Evolutionary conservation across 2,797 vertebrate genomes (phyloP), one percentile per base, ranked within the genome.

Genomic region (Pteropus rufus): DNA sequence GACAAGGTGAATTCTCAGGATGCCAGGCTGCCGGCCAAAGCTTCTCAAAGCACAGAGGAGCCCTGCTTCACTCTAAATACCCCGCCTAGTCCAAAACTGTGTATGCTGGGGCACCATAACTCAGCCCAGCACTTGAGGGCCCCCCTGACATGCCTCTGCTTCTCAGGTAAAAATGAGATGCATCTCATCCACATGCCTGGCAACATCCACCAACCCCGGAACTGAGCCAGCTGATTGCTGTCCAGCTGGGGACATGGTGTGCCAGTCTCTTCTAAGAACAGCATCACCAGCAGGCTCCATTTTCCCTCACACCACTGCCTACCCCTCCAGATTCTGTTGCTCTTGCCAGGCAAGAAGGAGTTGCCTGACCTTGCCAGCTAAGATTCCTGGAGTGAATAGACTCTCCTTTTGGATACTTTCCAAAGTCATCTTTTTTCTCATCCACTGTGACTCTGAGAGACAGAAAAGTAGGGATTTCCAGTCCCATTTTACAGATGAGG

Each of bases 181-280:
- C 3, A 23, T 44, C 56, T 93, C 19, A 3, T 70, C 62, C 36
- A 64, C 34, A 49, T 72, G 34, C 87, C 82, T 94, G 87, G 81
- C 65, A 88, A 65, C 56, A 77, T 67, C 81, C 54, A 56, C 64
- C 58, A 75, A 36, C 21, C 80, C 46, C 89, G 15, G 26, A 90
- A 93, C 73, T 34, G 89, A 79, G 80, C 89, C 87, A 96, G 94
- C 72, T 94, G 82, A 90, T 82, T 84, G 26, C 54, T 46, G 91
- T 91, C 82, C 82, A 94, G 91, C 93, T 87, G 92, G 95, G 96
- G 83, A 97, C 96, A 96, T 21, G 16, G 91, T 90, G 91, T 97
- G 83, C 96, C 93, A 87, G 76, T 81, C 87, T 96, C 94, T 97
- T 97, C 96, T 88, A 91, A 97, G 96, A 97, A 97, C 77, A 95